These are phyloP conservation scores for Dromococcyx pavoninus DNA, from an alignment of 2,797 vertebrate species.

Conservation along the genomic window DNA sequence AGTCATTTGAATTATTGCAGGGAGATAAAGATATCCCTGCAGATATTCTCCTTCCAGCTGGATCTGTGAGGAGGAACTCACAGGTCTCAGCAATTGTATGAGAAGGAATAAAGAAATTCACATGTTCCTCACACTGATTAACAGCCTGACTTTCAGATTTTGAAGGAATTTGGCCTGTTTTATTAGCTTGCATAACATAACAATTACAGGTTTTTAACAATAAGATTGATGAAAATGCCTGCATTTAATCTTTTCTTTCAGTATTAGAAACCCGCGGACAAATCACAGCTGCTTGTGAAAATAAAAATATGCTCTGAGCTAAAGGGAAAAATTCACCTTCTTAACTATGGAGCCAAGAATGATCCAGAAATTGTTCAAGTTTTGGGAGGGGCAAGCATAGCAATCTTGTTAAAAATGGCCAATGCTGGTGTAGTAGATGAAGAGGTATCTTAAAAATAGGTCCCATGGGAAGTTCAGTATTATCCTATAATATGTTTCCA, in stretches of 20 bases:
- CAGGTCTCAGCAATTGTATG: neutral
- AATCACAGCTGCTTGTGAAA: neutral
- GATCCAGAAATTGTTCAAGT: neutral
- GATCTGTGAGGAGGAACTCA: neutral
- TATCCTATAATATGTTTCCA: neutral
- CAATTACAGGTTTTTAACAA: neutral
- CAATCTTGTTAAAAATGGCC: neutral
- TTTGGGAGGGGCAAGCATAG: neutral
- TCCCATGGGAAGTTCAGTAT: neutral
- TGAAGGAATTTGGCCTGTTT: neutral
- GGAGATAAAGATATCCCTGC: constrained; percentile 3
- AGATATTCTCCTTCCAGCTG: neutral
- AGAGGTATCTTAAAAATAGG: neutral
- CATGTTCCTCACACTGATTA: neutral
- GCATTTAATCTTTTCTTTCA: neutral
- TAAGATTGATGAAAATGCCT: neutral
- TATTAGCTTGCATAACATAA: neutral
- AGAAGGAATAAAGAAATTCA: neutral
- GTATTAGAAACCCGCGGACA: neutral
- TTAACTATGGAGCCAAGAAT: neutral
- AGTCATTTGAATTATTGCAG: neutral
- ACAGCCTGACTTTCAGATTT: neutral
- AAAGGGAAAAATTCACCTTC: neutral
- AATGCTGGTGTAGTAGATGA: neutral
- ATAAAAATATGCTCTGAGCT: neutral